phyloP scores from a whole-genome alignment of 2,888 invertebrate species.

The Camponotus fellah region DNA sequence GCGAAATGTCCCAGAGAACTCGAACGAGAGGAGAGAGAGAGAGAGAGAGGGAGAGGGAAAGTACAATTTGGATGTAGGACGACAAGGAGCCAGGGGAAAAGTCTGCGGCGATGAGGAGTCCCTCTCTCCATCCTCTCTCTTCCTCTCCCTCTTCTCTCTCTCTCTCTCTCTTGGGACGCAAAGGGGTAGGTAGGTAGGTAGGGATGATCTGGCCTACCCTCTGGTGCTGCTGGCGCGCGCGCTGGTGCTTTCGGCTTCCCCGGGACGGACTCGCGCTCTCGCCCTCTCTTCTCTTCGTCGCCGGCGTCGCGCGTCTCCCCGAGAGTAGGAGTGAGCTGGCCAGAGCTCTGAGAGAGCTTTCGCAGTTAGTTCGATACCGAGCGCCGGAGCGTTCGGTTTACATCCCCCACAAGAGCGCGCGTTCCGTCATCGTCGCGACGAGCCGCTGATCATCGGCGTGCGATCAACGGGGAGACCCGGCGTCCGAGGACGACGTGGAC shows the following conservation, averaged over 20 bases:
- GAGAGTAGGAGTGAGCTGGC: constrained; percentile 54
- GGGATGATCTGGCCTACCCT: constrained; percentile 55
- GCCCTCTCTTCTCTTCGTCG: constrained; percentile 46
- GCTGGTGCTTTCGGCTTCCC: constrained; percentile 62
- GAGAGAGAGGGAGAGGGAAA: neutral
- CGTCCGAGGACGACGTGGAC: neutral
- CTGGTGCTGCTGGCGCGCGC: constrained; percentile 52
- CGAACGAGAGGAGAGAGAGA: neutral
- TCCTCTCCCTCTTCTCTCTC: neutral
- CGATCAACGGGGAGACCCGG: neutral
- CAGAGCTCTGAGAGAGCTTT: constrained; percentile 37
- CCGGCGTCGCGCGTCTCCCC: constrained; percentile 61
- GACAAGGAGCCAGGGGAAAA: constrained; percentile 39
- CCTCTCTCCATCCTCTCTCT: neutral
- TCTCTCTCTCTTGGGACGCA: neutral
- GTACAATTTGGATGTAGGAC: constrained; percentile 45
- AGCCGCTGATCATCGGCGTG: constrained; percentile 4
- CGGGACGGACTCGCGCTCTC: constrained; percentile 62
- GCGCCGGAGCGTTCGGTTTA: constrained; percentile 69
- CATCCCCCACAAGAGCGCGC: neutral
- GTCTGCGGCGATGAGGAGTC: constrained; percentile 32
- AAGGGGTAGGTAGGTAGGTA: constrained; percentile 34
- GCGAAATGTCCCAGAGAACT: constrained; percentile 3
- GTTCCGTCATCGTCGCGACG: neutral
- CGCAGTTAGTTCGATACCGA: constrained; percentile 76